These are phyloP conservation scores for Agrochola litura DNA, from an alignment of 2,888 invertebrate genomes.

Conservation along the genomic window DNA sequence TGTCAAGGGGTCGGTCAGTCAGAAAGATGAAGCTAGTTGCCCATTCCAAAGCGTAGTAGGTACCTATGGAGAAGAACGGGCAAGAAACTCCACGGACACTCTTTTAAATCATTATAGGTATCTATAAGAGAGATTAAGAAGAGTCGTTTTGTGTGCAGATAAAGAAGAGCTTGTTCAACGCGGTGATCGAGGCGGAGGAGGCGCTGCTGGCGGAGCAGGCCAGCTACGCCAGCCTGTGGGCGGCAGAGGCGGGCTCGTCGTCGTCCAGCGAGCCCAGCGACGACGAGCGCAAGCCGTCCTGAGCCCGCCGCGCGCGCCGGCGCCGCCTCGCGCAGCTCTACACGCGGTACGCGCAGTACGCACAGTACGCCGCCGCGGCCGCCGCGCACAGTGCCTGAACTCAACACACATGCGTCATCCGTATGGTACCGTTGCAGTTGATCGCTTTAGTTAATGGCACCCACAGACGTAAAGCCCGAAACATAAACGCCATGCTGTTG, in stretches of 20 bases:
- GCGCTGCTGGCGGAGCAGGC: constrained; percentile 84
- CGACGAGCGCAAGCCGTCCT: constrained; percentile 75
- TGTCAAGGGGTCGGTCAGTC: too few relatives aligned
- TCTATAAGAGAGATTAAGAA: background rate
- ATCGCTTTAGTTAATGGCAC: constrained; percentile 6
- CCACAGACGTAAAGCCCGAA: background rate
- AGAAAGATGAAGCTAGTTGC: too few relatives aligned
- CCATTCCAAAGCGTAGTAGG: too few relatives aligned
- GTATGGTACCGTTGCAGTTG: background rate
- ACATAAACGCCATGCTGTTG: background rate
- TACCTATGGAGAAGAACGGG: too few relatives aligned
- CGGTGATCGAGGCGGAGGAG: constrained; percentile 85
- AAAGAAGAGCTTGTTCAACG: constrained; percentile 82
- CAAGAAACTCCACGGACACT: too few relatives aligned
- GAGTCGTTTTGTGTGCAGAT: constrained; percentile 64
- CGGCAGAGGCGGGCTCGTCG: constrained; percentile 75
- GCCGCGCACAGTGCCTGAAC: constrained; percentile 27
- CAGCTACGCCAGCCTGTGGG: constrained; percentile 85
- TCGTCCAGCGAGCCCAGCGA: constrained; percentile 76
- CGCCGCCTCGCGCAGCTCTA: constrained; percentile 35
- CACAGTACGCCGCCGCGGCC: constrained; percentile 37
- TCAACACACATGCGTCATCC: constrained; percentile 10
- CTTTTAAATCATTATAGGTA: too few relatives aligned
- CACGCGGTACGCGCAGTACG: constrained; percentile 29
- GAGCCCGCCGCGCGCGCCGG: constrained; percentile 64